A percentile compares a stretch with the other conserved stretches of the same genome.
phyloP scores from a whole-genome alignment of 2,888 invertebrate species.

The Tetragonisca angustula region DNA sequence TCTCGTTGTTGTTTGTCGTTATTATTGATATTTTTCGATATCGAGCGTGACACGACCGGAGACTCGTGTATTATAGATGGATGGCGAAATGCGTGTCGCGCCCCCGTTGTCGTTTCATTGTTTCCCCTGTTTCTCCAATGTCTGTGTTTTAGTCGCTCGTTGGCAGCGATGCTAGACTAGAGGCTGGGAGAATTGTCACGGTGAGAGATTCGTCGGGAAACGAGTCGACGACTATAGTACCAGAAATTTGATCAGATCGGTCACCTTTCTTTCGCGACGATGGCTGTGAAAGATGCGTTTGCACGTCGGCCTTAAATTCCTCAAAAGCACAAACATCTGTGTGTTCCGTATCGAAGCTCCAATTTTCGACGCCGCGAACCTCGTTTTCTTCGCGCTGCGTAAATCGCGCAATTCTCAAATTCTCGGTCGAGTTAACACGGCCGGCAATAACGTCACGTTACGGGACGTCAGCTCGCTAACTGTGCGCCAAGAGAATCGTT shows the following conservation, averaged over 20 bases:
- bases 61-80: slow-evolving; percentile 51
- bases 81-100: slow-evolving; percentile 29
- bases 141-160: not conserved
- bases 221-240: not conserved
- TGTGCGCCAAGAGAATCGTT: slow-evolving; percentile 55
- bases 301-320: too few relatives aligned
- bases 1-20: slow-evolving; percentile 63
- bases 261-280: too few relatives aligned
- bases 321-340: too few relatives aligned
- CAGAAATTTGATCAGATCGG: too few relatives aligned
- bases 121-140: not conserved
- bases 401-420: not conserved
- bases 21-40: slow-evolving; percentile 74
- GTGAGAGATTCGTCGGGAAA: not conserved
- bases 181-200: not conserved
- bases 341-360: too few relatives aligned
- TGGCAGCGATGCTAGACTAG: not conserved
- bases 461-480: slow-evolving; percentile 43
- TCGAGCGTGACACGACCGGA: slow-evolving; percentile 56
- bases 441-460: slow-evolving; percentile 16
- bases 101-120: slow-evolving; percentile 33
- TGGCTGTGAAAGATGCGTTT: too few relatives aligned
- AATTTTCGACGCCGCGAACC: too few relatives aligned
- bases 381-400: too few relatives aligned
- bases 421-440: slow-evolving; percentile 22